Base-by-base conservation (phyloP, 2,113 vertebrate species). In the Oncorhynchus keta region DNA sequence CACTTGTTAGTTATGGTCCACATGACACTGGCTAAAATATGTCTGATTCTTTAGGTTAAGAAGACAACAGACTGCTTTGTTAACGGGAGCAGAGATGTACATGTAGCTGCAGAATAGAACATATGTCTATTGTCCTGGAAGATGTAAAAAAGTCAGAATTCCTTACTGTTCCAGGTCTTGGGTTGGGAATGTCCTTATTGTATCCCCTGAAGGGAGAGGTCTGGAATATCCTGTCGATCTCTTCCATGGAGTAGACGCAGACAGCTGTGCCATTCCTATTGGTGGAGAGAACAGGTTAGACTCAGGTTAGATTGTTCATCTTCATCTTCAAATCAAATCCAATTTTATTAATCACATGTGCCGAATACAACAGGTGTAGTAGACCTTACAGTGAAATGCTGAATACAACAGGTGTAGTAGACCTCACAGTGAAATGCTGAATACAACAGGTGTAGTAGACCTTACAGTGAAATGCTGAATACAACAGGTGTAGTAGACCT, bases 181-280 rank as follows among this genome's bases (percentile, higher is more conserved):
- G 92, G 14, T 76, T 83, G 0, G 96, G 95, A 24, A 93, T 81
- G 0, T 83, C 62, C 0, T 83, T 32, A 0, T 77, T 13, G 55
- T 93, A 96, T 74, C 93, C 96, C 72, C 94, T 97, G 85, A 97
- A 97, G 1, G 72, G 82, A 2, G 97, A 97, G 0, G 83, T 93
- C 22, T 89, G 89, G 87, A 99, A 99, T 73, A 95, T 76, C 0
- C 13, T n/a, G 70, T 96, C 95, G 6, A 99, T 95, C 70, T 93
- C 93, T 12, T 62, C 84, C 0, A 98, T 90, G 0, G 95, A 93
- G 74, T 96, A 98, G 72, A 96, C 89, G 0, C 97, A 99, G 65
- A 99, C 91, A 0, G 96, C 97, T 0, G 96, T 96, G 61, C 94
- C 94, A 73, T 96, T 97, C 97, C 97, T 99, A 80, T 24, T 76